Evolutionary conservation across 1,140 invertebrate species (phyloP).

Genomic region (Atta colombica): DNA sequence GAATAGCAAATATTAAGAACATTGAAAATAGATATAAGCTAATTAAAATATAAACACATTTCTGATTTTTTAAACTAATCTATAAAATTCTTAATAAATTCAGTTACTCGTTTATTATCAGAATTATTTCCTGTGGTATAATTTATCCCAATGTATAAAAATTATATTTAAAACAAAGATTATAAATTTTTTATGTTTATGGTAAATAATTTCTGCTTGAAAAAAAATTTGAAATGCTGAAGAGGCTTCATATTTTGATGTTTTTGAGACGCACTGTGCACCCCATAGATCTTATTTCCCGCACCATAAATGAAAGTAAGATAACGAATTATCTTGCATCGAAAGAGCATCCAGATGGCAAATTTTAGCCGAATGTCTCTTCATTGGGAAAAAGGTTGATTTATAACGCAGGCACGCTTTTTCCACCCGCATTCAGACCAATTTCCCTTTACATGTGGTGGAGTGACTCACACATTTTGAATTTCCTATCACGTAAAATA

Average conservation of each 20-base stretch:
- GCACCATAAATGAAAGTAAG: conserved; percentile 2
- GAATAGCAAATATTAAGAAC: background rate
- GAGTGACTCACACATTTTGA: conserved; percentile 6
- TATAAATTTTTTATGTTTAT: background rate
- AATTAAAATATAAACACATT: too few relatives aligned
- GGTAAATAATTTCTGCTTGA: background rate
- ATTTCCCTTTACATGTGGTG: conserved; percentile 1
- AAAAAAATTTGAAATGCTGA: background rate
- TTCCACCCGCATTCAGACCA: conserved; percentile 40
- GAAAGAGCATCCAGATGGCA: conserved; percentile 40
- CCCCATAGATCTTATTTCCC: conserved; percentile 3
- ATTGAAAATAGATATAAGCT: background rate
- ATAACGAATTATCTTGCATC: conserved; percentile 40
- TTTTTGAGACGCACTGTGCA: background rate
- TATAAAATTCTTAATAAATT: background rate
- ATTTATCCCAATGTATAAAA: background rate
- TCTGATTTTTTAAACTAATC: background rate
- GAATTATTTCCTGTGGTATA: background rate
- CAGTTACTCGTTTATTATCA: background rate
- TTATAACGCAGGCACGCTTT: conserved; percentile 44
- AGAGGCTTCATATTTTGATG: background rate
- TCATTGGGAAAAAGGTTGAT: conserved; percentile 30
- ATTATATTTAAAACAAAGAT: background rate
- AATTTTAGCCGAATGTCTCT: conserved; percentile 33
- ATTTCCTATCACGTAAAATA: conserved; percentile 20